Evolutionary conservation across 2,797 vertebrate species (phyloP).

Genomic region (Chromobotia macracanthus): DNA sequence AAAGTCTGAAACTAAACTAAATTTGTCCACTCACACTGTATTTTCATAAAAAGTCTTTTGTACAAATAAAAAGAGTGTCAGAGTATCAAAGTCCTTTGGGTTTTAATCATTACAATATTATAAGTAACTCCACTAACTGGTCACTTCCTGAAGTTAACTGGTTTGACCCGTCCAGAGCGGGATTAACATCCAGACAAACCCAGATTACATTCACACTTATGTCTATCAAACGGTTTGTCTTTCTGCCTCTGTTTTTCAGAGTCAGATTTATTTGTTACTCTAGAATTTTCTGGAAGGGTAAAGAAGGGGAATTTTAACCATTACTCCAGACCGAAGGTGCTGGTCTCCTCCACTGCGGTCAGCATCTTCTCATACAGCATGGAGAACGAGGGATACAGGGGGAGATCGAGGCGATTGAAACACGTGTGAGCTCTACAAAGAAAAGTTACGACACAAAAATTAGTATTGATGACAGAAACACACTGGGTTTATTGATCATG

Average conservation of each 20-base stretch:
- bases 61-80: constrained; percentile 32
- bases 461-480: not conserved
- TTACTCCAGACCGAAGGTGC: constrained; percentile 96
- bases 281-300: not conserved
- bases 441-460: constrained; percentile 9
- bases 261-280: not conserved
- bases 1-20: not conserved
- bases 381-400: constrained; percentile 95
- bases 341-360: constrained; percentile 96
- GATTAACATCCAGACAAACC: not conserved
- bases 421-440: constrained; percentile 91
- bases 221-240: constrained; percentile 6
- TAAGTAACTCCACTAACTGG: not conserved
- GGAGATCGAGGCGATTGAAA: constrained; percentile 96
- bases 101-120: not conserved
- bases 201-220: not conserved
- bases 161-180: too few relatives aligned
- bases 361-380: constrained; percentile 98
- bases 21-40: constrained; percentile 20
- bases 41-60: constrained; percentile 36
- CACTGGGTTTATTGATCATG: not conserved
- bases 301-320: not conserved
- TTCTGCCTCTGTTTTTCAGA: not conserved
- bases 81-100: constrained; percentile 24
- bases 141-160: not conserved